Evolutionary conservation across 1,140 invertebrate species (phyloP).

Genomic region (Lysiphlebus fabarum): DNA sequence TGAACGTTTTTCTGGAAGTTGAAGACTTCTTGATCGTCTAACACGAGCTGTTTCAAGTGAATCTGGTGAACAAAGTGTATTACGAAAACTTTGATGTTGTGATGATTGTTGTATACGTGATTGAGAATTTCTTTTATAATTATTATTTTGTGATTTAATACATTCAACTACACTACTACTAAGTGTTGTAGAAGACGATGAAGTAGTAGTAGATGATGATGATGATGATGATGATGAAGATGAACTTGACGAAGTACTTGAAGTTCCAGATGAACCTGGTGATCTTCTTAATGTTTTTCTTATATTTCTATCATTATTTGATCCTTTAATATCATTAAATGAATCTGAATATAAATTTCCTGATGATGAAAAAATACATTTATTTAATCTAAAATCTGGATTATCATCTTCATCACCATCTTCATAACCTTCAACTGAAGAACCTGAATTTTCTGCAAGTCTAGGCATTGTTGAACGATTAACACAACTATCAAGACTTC

Average conservation of each 20-base stretch:
- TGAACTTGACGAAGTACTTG: slow-evolving; percentile 54
- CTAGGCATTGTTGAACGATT: slow-evolving; percentile 54
- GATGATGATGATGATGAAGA: slow-evolving; percentile 41
- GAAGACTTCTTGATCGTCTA: slow-evolving; percentile 58
- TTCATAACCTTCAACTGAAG: slow-evolving; percentile 58
- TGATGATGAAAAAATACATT: slow-evolving; percentile 36
- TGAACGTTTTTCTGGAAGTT: slow-evolving; percentile 57
- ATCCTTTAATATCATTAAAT: slow-evolving; percentile 41
- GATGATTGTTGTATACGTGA: slow-evolving; percentile 20
- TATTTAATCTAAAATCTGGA: slow-evolving; percentile 51
- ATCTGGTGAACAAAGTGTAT: slow-evolving; percentile 46
- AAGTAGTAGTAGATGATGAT: slow-evolving; percentile 18
- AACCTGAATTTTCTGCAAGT: slow-evolving; percentile 59
- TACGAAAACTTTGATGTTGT: slow-evolving; percentile 43
- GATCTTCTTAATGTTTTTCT: slow-evolving; percentile 49
- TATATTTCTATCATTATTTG: slow-evolving; percentile 45
- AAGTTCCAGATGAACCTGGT: slow-evolving; percentile 51
- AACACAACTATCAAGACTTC: slow-evolving; percentile 59
- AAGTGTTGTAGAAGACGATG: slow-evolving; percentile 52
- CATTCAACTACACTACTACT: slow-evolving; percentile 49
- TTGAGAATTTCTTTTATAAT: slow-evolving; percentile 38
- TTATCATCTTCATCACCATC: slow-evolving; percentile 60
- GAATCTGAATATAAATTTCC: slow-evolving; percentile 34
- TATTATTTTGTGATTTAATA: slow-evolving; percentile 46
- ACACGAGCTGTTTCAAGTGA: slow-evolving; percentile 49